phyloP scores from a whole-genome alignment of 2,797 vertebrate species.

The Artibeus jamaicensis region DNA sequence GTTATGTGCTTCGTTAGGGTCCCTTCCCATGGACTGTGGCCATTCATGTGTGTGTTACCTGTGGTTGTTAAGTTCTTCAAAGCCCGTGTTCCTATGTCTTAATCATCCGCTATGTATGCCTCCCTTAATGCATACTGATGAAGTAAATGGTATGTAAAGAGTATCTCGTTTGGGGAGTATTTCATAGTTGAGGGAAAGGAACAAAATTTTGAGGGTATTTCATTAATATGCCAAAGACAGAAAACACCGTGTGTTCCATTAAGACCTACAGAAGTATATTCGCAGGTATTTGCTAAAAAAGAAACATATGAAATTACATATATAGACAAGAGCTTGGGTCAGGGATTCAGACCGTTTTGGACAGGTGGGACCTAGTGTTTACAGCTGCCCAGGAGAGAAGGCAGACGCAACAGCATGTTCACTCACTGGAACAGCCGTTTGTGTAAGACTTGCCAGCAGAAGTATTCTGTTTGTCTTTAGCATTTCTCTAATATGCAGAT shows the following conservation, averaged over 20 bases:
- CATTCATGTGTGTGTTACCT: background rate
- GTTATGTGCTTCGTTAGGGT: background rate
- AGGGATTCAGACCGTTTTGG: background rate
- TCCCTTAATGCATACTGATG: background rate
- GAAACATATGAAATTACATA: background rate
- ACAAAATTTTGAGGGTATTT: background rate
- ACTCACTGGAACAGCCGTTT: background rate
- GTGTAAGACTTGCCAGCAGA: background rate
- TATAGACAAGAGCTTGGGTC: background rate
- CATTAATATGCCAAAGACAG: background rate
- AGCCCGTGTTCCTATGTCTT: background rate
- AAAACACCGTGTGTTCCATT: background rate
- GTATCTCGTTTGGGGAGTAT: background rate
- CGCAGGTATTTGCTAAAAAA: slow-evolving; percentile 32
- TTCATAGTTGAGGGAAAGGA: slow-evolving; percentile 41
- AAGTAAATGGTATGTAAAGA: slow-evolving; percentile 1
- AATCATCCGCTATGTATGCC: background rate
- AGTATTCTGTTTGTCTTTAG: background rate
- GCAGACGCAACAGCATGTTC: background rate
- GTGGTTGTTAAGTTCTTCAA: background rate
- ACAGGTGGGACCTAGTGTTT: background rate
- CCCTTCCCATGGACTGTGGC: background rate
- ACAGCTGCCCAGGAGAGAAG: background rate
- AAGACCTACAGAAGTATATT: background rate
- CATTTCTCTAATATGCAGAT: background rate